Evolutionary conservation across 2,113 vertebrate species (phyloP), one percentile per base, ranked within the genome.

Genomic region (Rhinolophus sinicus): DNA sequence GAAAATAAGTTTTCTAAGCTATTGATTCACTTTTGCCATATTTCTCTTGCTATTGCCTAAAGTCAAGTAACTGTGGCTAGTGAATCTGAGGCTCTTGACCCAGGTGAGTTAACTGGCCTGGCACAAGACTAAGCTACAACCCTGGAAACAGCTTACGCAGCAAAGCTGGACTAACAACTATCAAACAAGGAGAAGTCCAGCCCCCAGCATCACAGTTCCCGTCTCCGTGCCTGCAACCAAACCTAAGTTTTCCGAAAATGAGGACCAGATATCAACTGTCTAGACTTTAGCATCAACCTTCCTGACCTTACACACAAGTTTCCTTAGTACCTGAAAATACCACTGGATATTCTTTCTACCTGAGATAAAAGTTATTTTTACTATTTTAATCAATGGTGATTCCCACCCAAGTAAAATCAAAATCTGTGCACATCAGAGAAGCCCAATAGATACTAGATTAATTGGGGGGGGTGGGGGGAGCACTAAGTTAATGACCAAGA

Each of bases 371-470:
- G 40, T 47, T 56, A 86, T 30, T 38, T 81, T 93, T 87, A 81
- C 30, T 47, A 56, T 28, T 90, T 87, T 54, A 69, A 90, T 65
- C 69, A 88, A 19, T 1, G 88, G 16, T 90, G n/a, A 70, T 65
- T 96, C 13, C 50, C 26, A 92, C 10, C 50, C 19, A 70, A 81
- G 30, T 40, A 82, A 96, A 97, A 92, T 84, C 11, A 35, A 93
- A 95, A 58, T 70, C 40, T 50, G 15, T 58, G 10, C 3, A 44
- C 28, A 73, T 2, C 33, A 24, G 35, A 90, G 19, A 80, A 56
- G 14, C 22, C n/a, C 54, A 67, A 14, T 12, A 93, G 11, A 58
- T 70, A 60, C 65, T 6, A 76, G 38, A 65, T 54, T 67, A 80
- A 94, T 0, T 40, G 9, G 13, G 75, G 15, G 35, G 15, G 9